Conservation (phyloP, 2,888 invertebrate genomes). For the Aphidoletes aphidimyza region DNA sequence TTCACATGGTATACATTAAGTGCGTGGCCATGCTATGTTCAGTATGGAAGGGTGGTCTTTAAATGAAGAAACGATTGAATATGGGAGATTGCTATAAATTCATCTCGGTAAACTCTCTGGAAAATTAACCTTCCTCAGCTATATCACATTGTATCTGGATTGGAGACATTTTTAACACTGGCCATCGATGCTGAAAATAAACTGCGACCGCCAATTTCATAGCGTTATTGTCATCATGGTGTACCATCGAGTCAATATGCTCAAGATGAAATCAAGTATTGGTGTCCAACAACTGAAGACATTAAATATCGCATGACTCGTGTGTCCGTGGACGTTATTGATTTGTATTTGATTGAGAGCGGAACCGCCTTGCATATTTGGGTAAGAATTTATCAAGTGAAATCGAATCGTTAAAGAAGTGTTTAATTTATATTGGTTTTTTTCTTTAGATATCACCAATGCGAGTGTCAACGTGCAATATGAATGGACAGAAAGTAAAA, state of each 20-base stretch:
- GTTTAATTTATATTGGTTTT: no score
- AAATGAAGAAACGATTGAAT: constrained; percentile 95
- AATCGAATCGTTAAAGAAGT: constrained; percentile 21
- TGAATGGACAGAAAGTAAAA: constrained; percentile 92
- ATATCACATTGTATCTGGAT: constrained; percentile 86
- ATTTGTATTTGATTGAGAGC: constrained; percentile 89
- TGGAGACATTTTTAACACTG: constrained; percentile 89
- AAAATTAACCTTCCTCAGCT: constrained; percentile 89
- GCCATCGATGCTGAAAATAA: constrained; percentile 91
- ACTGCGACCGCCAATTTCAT: constrained; percentile 82
- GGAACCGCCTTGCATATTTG: constrained; percentile 88
- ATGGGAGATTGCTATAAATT: constrained; percentile 96
- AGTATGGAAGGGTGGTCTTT: constrained; percentile 89
- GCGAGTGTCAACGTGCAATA: constrained; percentile 88
- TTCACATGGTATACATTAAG: no score
- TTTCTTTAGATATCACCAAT: constrained; percentile 87
- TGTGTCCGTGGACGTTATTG: constrained; percentile 86
- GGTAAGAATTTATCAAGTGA: constrained; percentile 67
- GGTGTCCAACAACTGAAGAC: constrained; percentile 82
- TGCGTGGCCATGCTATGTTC: constrained; percentile 96
- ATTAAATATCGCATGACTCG: constrained; percentile 95
- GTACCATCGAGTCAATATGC: constrained; percentile 75
- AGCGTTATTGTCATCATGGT: constrained; percentile 84
- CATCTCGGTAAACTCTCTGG: constrained; percentile 94
- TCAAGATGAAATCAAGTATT: constrained; percentile 75